These are phyloP conservation scores for Ips typographus DNA, from an alignment of 1,140 invertebrate species.

Conservation along the genomic window DNA sequence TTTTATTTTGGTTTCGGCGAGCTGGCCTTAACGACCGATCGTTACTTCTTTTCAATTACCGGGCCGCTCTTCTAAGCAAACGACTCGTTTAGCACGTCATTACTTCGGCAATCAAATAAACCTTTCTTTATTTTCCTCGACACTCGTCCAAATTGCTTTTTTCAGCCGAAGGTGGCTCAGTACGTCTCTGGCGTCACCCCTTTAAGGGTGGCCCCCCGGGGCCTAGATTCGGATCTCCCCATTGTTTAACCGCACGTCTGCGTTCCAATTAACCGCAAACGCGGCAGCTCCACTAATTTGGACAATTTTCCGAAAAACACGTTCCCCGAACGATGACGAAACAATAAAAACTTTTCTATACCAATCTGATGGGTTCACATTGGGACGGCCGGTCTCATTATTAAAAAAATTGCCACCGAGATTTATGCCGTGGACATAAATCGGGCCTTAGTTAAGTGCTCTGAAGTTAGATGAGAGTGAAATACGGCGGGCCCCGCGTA, in stretches of 20 bases:
- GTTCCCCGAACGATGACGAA: slow-evolving; percentile 4
- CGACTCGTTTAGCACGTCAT: slow-evolving; percentile 1
- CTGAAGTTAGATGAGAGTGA: background rate
- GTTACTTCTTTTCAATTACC: slow-evolving; percentile 3
- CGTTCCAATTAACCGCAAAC: slow-evolving; percentile 25
- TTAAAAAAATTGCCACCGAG: background rate
- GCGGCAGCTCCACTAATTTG: slow-evolving; percentile 12
- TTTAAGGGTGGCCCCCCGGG: background rate
- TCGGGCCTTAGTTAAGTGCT: slow-evolving; percentile 3
- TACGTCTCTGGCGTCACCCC: background rate
- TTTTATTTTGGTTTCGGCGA: background rate
- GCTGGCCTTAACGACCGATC: background rate
- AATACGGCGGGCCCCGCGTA: background rate
- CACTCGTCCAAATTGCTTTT: background rate
- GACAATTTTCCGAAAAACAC: slow-evolving; percentile 28
- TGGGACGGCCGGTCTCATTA: background rate
- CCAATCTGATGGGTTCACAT: no score
- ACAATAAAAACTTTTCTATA: no score
- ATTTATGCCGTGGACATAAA: slow-evolving; percentile 1
- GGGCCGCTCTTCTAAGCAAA: background rate
- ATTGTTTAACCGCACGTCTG: slow-evolving; percentile 30
- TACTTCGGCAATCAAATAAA: background rate
- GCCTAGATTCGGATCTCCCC: slow-evolving; percentile 18
- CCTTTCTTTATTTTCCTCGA: background rate
- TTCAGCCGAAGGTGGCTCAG: no score